phyloP scores from a whole-genome alignment of 2,797 vertebrate genomes.

The Gouania willdenowi region DNA sequence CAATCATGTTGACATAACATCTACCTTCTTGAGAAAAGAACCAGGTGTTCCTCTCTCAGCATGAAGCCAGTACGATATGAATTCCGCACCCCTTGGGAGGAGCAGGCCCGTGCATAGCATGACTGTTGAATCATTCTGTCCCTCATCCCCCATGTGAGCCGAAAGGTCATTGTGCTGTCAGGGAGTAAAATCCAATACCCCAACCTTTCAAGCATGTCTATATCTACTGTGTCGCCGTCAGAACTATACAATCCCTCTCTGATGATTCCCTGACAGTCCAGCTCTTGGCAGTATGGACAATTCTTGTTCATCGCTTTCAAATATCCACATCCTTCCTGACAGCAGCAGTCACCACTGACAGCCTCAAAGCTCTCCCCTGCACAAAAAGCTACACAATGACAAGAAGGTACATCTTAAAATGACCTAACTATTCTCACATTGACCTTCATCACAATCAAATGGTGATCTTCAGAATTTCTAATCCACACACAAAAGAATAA shows the following conservation, averaged over 20 bases:
- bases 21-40: too few relatives aligned
- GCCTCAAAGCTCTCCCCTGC: too few relatives aligned
- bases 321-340: slow-evolving; percentile 21
- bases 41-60: too few relatives aligned
- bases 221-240: slow-evolving; percentile 61
- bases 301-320: slow-evolving; percentile 23
- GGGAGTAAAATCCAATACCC: slow-evolving; percentile 75
- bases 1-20: too few relatives aligned
- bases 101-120: slow-evolving; percentile 30
- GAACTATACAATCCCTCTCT: slow-evolving; percentile 60
- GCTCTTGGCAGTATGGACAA: slow-evolving; percentile 17
- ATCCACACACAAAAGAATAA: too few relatives aligned
- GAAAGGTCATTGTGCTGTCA: slow-evolving; percentile 76
- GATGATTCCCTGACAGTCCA: slow-evolving; percentile 41
- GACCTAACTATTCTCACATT: too few relatives aligned
- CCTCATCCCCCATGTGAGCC: slow-evolving; percentile 53
- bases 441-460: too few relatives aligned
- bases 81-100: too few relatives aligned
- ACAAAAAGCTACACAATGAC: too few relatives aligned
- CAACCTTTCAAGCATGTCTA: slow-evolving; percentile 73
- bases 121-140: slow-evolving; percentile 65
- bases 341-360: slow-evolving; percentile 17
- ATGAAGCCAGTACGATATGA: too few relatives aligned
- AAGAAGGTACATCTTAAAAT: too few relatives aligned
- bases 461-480: too few relatives aligned